These are phyloP conservation scores for Campoplex nolae DNA, from an alignment of 2,888 invertebrate species.

Conservation along the genomic window DNA sequence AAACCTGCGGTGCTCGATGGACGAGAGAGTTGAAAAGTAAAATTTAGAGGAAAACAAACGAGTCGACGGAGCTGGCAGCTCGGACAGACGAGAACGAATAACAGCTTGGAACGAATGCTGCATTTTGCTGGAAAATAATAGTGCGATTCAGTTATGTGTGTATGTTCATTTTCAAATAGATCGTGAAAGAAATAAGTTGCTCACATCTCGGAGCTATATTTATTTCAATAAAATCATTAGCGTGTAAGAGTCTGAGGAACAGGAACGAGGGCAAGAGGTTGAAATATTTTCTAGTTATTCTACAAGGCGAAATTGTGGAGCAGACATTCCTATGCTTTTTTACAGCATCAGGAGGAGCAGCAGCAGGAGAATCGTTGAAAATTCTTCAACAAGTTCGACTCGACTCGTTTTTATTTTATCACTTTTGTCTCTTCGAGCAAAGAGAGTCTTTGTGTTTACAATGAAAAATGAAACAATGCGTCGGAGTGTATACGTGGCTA, in stretches of 20 bases:
- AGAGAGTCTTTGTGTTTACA: constrained; percentile 19
- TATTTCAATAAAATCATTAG: not conserved
- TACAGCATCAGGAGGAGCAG: not conserved
- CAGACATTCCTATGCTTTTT: not conserved
- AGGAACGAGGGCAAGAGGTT: not conserved
- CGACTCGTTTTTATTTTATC: constrained; percentile 10
- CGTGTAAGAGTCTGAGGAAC: not conserved
- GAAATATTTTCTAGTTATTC: not conserved
- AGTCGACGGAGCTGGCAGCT: not conserved
- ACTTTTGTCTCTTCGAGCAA: constrained; percentile 11
- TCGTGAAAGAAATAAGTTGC: not conserved
- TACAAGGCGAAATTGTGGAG: not conserved
- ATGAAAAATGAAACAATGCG: constrained; percentile 20
- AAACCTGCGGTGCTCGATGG: constrained; percentile 1
- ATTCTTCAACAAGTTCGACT: not conserved
- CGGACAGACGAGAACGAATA: not conserved
- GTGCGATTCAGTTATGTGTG: not conserved
- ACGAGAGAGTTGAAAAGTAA: not conserved
- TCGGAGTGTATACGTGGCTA: not conserved
- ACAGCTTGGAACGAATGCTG: not conserved
- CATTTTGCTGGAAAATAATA: not conserved
- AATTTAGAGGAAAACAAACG: not conserved
- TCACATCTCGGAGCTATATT: not conserved
- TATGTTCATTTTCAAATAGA: not conserved
- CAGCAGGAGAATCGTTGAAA: not conserved